Evolutionary conservation across 2,888 invertebrate genomes (phyloP), one percentile per base, ranked within the genome.

Genomic region (Conus canariensis): DNA sequence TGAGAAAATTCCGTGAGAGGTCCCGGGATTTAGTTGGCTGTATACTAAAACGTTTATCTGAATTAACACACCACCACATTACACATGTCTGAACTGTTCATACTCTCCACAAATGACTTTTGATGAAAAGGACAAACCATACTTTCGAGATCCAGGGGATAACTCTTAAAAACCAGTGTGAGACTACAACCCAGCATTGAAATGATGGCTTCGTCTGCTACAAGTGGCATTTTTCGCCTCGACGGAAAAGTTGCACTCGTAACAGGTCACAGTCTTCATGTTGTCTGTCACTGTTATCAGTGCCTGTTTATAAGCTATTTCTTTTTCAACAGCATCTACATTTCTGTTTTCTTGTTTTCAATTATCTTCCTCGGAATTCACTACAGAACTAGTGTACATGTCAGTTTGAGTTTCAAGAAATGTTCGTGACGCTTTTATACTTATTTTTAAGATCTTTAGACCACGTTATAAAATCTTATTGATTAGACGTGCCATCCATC

Each of bases 181-280:
- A 64, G 64, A 64, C 64, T 64, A 64, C 64, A 5, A 10, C 64
- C 64, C 70, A 70, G 22, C 70, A 22, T 70, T 22, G 22, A 16
- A 70, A 70, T 22, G 70, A 22, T 22, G 70, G 14, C 70, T 70
- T 16, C 70, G 16, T 70, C 70, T 70, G 70, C 16, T 70, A 19
- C 22, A 19, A 7, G 22, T 70, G 70, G 22, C 8, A 22, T 0
- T 9, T 16, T 70, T 70, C 77, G 77, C 16, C 22, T 80, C 14
- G 77, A 80, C 30, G 77, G 77, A 12, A 80, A 80, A 80, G 77
- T 80, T 30, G 77, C 77, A 12, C 77, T 80, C 30, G 30, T 80
- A 80, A 80, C 77, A 80, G 77, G 77, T 86, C 19, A 64, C 60
- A 60, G n/a, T 64, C 25, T 86, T n/a, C n/a, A 2, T 25, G 10